Percentiles rank a stretch among this genome's conserved stretches.
Evolutionary conservation across 2,888 invertebrate genomes (phyloP).

Genomic region (Diplolepis rosae): DNA sequence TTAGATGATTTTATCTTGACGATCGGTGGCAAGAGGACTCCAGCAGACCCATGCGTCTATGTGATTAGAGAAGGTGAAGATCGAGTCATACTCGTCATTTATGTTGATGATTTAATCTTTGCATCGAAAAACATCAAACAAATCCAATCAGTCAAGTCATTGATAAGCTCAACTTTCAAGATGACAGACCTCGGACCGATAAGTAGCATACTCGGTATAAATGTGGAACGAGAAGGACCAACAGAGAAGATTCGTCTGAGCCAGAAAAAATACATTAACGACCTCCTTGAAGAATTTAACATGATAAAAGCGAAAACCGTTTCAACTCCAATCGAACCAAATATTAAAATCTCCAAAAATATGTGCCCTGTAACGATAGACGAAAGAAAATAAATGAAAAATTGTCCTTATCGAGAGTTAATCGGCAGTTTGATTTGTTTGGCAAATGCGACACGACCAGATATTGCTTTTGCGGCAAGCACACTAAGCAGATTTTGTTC

Average conservation of each 20-base stretch:
- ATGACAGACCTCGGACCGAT: conserved; percentile 38
- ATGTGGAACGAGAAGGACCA: conserved; percentile 32
- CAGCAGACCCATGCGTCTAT: conserved; percentile 47
- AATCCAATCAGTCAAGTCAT: conserved; percentile 16
- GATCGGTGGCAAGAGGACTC: conserved; percentile 31
- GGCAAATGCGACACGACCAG: conserved; percentile 40
- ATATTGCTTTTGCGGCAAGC: conserved; percentile 42
- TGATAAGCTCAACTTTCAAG: conserved; percentile 31
- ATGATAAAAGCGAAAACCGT: conserved; percentile 7
- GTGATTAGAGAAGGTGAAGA: conserved; percentile 26
- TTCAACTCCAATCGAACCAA: conserved; percentile 36
- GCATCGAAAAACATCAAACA: conserved; percentile 27
- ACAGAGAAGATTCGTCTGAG: conserved; percentile 34
- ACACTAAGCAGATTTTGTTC: conserved; percentile 37
- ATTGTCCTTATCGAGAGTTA: conserved; percentile 36
- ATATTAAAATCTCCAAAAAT: conserved; percentile 34
- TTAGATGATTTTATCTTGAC: conserved; percentile 30
- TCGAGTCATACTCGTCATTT: conserved; percentile 35
- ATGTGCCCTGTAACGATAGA: conserved; percentile 9
- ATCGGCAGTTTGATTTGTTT: conserved; percentile 37
- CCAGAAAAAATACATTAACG: conserved; percentile 32
- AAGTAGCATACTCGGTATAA: conserved; percentile 34
- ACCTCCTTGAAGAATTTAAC: conserved; percentile 32
- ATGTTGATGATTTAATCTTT: conserved; percentile 40
- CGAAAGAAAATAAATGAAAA: conserved; percentile 13